Evolutionary conservation across 2,888 invertebrate species (phyloP).

Genomic region (Caenorhabditis macrosperma): DNA sequence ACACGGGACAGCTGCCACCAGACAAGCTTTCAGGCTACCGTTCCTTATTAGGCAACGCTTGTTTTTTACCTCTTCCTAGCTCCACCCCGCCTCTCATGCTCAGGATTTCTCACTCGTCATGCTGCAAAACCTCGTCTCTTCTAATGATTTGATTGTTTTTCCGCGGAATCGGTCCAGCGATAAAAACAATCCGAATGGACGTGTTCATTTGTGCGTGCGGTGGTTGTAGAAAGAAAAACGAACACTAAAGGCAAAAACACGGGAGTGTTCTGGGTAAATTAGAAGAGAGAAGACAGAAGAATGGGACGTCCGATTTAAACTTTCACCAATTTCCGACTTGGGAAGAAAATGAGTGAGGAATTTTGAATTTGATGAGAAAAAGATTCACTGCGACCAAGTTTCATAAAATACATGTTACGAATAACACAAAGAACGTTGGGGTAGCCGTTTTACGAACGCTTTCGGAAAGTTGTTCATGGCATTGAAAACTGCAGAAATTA

Average conservation of each 20-base stretch:
- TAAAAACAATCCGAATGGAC: constrained; percentile 9
- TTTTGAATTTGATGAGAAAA: not conserved
- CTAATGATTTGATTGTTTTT: constrained; percentile 43
- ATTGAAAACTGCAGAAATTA: not conserved
- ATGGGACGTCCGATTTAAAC: constrained; percentile 6
- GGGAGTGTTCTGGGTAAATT: not conserved
- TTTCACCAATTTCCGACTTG: not conserved
- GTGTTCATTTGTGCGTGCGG: not conserved
- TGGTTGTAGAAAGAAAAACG: not conserved
- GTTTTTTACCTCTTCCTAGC: not conserved
- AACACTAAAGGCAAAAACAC: not conserved
- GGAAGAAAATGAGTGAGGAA: not conserved
- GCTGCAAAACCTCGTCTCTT: not conserved
- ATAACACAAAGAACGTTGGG: not conserved
- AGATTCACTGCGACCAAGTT: not conserved
- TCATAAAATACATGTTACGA: not conserved
- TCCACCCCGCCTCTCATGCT: not conserved
- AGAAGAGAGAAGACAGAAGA: not conserved
- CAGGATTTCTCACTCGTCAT: not conserved
- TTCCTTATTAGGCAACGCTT: constrained; percentile 8
- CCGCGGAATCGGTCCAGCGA: not conserved
- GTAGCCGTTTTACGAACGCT: not conserved
- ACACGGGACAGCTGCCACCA: constrained; percentile 6
- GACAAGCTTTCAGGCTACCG: constrained; percentile 14
- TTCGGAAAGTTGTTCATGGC: not conserved